phyloP scores from a whole-genome alignment of 2,888 invertebrate genomes.

The Crepidodera aurea region DNA sequence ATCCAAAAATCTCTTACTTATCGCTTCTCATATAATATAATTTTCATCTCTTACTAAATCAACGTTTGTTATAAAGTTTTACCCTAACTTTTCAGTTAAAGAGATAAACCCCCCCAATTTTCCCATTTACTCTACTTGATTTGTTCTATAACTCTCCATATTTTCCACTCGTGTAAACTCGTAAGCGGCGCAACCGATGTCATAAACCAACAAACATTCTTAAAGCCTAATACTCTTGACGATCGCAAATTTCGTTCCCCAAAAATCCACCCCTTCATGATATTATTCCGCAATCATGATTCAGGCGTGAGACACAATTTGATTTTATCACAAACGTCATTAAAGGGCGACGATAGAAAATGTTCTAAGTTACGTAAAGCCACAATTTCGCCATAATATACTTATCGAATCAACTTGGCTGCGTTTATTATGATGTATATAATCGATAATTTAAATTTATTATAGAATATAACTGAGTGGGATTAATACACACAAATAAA shows the following conservation, averaged over 20 bases:
- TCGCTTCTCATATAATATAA: too few relatives aligned
- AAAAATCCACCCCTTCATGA: not conserved
- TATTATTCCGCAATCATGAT: not conserved
- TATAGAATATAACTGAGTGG: too few relatives aligned
- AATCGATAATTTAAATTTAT: too few relatives aligned
- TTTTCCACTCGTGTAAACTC: not conserved
- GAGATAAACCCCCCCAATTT: not conserved
- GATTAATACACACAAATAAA: too few relatives aligned
- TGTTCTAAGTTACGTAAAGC: not conserved
- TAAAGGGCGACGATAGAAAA: constrained; percentile 3
- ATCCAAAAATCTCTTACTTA: too few relatives aligned
- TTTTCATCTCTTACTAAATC: too few relatives aligned
- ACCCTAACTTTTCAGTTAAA: not conserved
- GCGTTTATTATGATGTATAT: too few relatives aligned
- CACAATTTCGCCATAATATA: not conserved
- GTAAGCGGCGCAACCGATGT: too few relatives aligned
- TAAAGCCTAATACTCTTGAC: not conserved
- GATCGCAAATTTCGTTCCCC: not conserved
- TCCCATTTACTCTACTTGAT: not conserved
- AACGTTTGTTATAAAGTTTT: too few relatives aligned
- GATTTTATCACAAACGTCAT: constrained; percentile 20
- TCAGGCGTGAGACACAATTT: constrained; percentile 14
- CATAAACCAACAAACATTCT: not conserved
- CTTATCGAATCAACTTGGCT: too few relatives aligned
- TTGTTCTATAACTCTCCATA: not conserved